Evolutionary conservation across 2,797 vertebrate genomes (phyloP), one percentile per base, ranked within the genome.

Genomic region (Eulemur coronatus): DNA sequence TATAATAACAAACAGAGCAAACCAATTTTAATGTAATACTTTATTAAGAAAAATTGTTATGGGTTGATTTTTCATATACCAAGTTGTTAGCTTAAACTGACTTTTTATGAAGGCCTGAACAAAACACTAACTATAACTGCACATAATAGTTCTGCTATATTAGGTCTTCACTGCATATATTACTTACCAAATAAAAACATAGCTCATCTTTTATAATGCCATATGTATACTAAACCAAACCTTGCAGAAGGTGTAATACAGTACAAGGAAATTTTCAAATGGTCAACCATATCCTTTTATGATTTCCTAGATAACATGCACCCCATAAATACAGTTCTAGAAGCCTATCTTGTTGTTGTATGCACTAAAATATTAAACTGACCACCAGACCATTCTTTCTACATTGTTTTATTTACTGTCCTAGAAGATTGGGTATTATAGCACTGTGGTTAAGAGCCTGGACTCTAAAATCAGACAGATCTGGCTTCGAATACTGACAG

Each of bases 141-240:
- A 84, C 38, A 50, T 93, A 41, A 79, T 79, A 17, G 52, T 84
- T 81, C 73, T 95, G 38, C 69, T 96, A 35, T 70, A 67, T 81
- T 95, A 57, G 57, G 14, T 93, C 48, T 91, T 95, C 84, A 87
- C 20, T 95, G 38, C 26, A 33, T 94, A 81, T 94, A 81, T 94
- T 90, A 93, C n/a, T 96, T 85, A 84, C 18, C 50, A 86, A 97
- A 18, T 84, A 46, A 89, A 97, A 96, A 55, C 82, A 86, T 76
- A 91, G 52, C 22, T 84, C 38, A 38, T 91, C 61, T 92, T 72
- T 69, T 78, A 78, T 73, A 95, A 85, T 94, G 46, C 10, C 72
- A 91, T 84, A 3, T 91, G 4, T 86, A 72, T 59, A 93, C 57
- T 76, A 96, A 95, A 86, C 30, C 52, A 94, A 59, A 73, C 22